Conservation (phyloP, 2,113 vertebrate genomes). For the Eolophus roseicapilla region DNA sequence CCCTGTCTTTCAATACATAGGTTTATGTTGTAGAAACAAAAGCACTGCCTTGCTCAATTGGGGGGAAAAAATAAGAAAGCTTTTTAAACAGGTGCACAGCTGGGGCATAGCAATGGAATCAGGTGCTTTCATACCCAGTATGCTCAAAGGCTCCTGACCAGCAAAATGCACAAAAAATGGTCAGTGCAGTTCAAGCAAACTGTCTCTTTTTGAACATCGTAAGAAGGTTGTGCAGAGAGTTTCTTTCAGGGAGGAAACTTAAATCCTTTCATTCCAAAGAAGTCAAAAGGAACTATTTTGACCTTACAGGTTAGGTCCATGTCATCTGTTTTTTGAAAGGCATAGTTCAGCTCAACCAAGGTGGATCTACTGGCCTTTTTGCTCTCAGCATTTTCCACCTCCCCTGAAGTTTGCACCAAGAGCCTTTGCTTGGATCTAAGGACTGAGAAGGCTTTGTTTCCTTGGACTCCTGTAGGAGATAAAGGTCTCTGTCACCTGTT, state of each 20-base stretch:
- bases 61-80: not conserved
- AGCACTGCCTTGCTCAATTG: not conserved
- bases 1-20: not conserved
- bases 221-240: not conserved
- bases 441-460: not conserved
- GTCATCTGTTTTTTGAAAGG: not conserved
- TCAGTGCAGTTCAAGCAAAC: not conserved
- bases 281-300: not conserved
- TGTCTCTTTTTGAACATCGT: not conserved
- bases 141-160: not conserved
- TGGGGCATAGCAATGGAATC: not conserved
- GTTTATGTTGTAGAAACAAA: not conserved
- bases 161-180: not conserved
- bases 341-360: not conserved
- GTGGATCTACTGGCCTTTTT: not conserved
- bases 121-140: not conserved
- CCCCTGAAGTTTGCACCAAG: not conserved
- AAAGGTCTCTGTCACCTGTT: fast-evolving
- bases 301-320: not conserved
- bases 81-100: not conserved
- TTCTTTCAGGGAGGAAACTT: not conserved
- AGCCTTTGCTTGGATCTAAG: not conserved
- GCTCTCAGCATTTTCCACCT: not conserved
- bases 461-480: not conserved
- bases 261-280: not conserved